Conservation (phyloP, 2,888 invertebrate species). For the Diarsia dahlii region DNA sequence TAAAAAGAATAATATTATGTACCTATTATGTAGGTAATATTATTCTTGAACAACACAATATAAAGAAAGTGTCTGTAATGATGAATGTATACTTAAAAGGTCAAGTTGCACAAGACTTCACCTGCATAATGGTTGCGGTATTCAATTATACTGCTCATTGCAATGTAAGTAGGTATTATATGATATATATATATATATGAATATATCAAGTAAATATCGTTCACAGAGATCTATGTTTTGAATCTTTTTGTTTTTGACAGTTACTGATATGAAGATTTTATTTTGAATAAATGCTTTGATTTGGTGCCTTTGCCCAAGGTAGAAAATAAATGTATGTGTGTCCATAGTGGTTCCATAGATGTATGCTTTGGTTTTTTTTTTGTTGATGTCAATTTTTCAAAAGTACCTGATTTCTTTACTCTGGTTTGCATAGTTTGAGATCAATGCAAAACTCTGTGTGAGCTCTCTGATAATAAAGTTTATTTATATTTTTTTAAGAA, state of each 20-base stretch:
- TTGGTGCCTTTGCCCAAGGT: not conserved
- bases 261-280: not conserved
- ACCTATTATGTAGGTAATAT: not conserved
- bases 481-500: not conserved
- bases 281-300: not conserved
- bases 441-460: not conserved
- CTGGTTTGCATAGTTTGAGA: not conserved
- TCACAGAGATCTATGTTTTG: not conserved
- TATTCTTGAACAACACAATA: not conserved
- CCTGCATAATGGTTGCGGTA: not conserved
- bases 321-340: not conserved
- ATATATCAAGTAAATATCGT: not conserved
- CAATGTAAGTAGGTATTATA: not conserved
- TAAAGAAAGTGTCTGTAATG: constrained; percentile 15
- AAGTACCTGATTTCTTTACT: not conserved
- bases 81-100: constrained; percentile 21
- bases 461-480: not conserved
- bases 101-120: constrained; percentile 24
- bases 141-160: not conserved
- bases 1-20: not conserved
- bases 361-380: not conserved
- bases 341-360: not conserved
- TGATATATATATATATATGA: no score
- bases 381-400: not conserved
- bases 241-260: not conserved